Evolutionary conservation across 2,888 invertebrate species (phyloP).

Genomic region (Cantharis flavilabris): DNA sequence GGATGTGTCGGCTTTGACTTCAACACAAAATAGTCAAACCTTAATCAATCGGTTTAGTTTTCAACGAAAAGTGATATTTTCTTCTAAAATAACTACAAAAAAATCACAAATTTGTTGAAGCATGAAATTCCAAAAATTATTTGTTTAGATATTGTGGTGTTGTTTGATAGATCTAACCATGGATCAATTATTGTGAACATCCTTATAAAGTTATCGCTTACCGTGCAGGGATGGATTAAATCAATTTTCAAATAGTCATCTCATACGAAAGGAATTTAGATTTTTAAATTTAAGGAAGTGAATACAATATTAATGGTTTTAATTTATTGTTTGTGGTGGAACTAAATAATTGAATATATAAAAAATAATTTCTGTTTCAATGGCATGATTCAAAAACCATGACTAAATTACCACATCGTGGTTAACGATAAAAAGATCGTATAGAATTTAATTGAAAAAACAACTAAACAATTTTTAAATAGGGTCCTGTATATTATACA

Average conservation of each 20-base stretch:
- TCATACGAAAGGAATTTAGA: neutral
- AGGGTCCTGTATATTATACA: neutral
- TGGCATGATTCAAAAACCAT: neutral
- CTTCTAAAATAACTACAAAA: neutral
- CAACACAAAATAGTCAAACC: neutral
- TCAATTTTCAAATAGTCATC: neutral
- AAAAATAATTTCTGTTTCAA: neutral
- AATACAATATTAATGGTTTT: neutral
- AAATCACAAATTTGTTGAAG: slow-evolving; percentile 2
- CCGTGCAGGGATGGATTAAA: neutral
- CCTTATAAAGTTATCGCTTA: neutral
- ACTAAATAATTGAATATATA: neutral
- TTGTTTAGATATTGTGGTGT: neutral
- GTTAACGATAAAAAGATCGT: neutral
- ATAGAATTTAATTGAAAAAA: neutral
- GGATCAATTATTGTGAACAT: neutral
- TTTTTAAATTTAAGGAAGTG: neutral
- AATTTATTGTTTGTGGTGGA: neutral
- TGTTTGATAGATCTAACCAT: neutral
- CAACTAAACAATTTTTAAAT: neutral
- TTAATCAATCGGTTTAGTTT: neutral
- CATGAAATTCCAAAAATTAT: slow-evolving; percentile 1
- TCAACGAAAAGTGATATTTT: neutral
- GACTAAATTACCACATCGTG: neutral
- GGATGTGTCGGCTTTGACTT: neutral